Evolutionary conservation across 2,797 vertebrate species (phyloP).

Genomic region (Ctenopoma multispine): DNA sequence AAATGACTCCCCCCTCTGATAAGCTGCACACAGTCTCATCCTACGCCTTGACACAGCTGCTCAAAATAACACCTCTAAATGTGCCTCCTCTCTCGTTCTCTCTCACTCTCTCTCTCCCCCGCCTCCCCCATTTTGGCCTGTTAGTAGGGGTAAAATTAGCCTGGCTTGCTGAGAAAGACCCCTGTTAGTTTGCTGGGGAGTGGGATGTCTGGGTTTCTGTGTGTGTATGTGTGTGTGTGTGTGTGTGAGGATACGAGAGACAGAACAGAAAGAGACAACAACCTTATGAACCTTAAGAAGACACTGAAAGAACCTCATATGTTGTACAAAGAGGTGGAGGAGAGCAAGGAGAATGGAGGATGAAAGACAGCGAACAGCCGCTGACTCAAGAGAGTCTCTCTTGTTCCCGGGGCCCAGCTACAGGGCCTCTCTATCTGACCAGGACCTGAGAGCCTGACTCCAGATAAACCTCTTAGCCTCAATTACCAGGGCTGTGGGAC

Average conservation of each 20-base stretch:
- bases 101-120: background rate
- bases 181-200: slow-evolving; percentile 15
- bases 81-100: background rate
- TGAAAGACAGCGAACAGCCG: slow-evolving; percentile 39
- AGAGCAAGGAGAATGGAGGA: slow-evolving; percentile 13
- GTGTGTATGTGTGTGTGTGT: slow-evolving; percentile 21
- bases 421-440: slow-evolving; percentile 47
- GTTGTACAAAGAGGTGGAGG: slow-evolving; percentile 6
- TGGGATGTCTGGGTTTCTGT: slow-evolving; percentile 8
- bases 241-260: slow-evolving; percentile 3
- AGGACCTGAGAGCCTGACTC: slow-evolving; percentile 59
- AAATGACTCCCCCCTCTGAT: slow-evolving; percentile 41
- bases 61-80: slow-evolving; percentile 71
- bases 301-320: slow-evolving; percentile 25
- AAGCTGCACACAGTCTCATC: slow-evolving; percentile 44
- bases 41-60: slow-evolving; percentile 35
- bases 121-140: background rate
- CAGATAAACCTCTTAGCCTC: slow-evolving; percentile 76
- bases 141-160: slow-evolving; percentile 67
- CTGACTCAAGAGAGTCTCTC: slow-evolving; percentile 47
- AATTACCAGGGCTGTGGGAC: slow-evolving; percentile 59
- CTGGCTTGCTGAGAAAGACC: slow-evolving; percentile 35
- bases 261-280: background rate
- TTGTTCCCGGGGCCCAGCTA: slow-evolving; percentile 29
- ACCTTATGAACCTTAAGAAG: slow-evolving; percentile 21